Percentiles rank a stretch among this genome's conserved stretches.
Evolutionary conservation across 2,888 invertebrate species (phyloP).

Genomic region (Cloeon dipterum): DNA sequence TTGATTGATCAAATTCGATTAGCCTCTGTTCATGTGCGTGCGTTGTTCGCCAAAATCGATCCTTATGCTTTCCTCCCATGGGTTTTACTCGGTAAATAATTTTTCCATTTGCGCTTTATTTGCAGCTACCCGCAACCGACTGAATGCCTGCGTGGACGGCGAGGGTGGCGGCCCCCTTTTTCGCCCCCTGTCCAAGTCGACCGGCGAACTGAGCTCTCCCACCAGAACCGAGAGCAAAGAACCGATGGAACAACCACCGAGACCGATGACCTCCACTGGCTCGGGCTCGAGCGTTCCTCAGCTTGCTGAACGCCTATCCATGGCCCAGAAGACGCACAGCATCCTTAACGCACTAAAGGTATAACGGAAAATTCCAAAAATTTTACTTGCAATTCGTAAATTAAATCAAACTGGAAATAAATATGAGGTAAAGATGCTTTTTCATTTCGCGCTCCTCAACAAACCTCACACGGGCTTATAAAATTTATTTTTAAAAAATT

Average conservation of each 20-base stretch:
- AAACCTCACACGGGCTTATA: too few species aligned
- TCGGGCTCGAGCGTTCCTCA: constrained; percentile 12
- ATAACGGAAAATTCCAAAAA: constrained; percentile 10
- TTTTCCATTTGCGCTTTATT: too few species aligned
- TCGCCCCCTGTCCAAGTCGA: constrained; percentile 57
- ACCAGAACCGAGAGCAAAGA: constrained; percentile 19
- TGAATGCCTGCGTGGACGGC: constrained; percentile 10
- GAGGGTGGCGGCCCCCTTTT: constrained; percentile 12
- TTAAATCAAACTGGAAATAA: too few species aligned
- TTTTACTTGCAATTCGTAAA: too few species aligned
- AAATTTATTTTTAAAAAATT: too few species aligned
- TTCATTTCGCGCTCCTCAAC: too few species aligned
- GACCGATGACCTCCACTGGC: constrained; percentile 15
- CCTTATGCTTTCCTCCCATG: too few species aligned
- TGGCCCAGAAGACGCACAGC: constrained; percentile 59
- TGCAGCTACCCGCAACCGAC: constrained; percentile 8
- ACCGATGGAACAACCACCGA: constrained; percentile 4
- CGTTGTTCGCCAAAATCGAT: too few species aligned
- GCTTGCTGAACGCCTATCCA: constrained; percentile 35
- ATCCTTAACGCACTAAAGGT: constrained; percentile 62
- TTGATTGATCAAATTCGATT: too few species aligned
- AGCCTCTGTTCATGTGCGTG: too few species aligned
- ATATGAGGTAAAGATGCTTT: too few species aligned
- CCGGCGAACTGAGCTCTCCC: constrained; percentile 51
- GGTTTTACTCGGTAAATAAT: too few species aligned